A percentile compares a stretch with the other conserved stretches of the same genome.
Conservation (phyloP, 2,888 invertebrate genomes). For the Anoncus sp. region DNA sequence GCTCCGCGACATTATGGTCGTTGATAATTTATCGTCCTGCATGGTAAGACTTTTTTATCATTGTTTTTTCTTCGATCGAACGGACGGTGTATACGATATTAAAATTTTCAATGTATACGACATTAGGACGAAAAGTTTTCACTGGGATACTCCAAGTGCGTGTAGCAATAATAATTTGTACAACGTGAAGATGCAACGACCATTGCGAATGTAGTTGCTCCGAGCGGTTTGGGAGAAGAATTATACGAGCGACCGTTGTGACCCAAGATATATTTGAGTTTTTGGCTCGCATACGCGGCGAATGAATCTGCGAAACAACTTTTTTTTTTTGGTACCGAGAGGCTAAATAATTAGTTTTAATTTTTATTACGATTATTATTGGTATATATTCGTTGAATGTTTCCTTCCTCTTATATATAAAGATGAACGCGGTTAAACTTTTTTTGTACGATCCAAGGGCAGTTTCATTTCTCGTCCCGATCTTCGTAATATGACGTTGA, state of each 20-base stretch:
- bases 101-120: constrained; percentile 48
- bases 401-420: constrained; percentile 56
- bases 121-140: constrained; percentile 5
- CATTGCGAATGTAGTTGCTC: constrained; percentile 37
- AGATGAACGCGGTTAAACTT: neutral
- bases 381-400: constrained; percentile 34
- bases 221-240: constrained; percentile 42
- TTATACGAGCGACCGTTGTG: constrained; percentile 40
- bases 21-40: neutral
- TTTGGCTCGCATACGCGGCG: too few species aligned
- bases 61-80: constrained; percentile 16
- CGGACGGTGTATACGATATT: constrained; percentile 49
- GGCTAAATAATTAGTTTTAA: constrained; percentile 66
- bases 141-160: constrained; percentile 18
- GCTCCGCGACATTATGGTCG: neutral
- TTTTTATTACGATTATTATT: constrained; percentile 49
- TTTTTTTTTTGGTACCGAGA: constrained; percentile 70
- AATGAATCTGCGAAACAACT: too few species aligned
- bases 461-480: constrained; percentile 7
- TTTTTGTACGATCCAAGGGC: too few species aligned
- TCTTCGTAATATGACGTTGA: constrained; percentile 19
- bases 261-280: constrained; percentile 32
- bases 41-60: constrained; percentile 11
- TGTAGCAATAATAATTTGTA: constrained; percentile 43
- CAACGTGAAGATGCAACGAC: constrained; percentile 13